A percentile compares a stretch with the other conserved stretches of the same genome.
Evolutionary conservation across 1,140 invertebrate species (phyloP).

Genomic region (Megalopta genalis): DNA sequence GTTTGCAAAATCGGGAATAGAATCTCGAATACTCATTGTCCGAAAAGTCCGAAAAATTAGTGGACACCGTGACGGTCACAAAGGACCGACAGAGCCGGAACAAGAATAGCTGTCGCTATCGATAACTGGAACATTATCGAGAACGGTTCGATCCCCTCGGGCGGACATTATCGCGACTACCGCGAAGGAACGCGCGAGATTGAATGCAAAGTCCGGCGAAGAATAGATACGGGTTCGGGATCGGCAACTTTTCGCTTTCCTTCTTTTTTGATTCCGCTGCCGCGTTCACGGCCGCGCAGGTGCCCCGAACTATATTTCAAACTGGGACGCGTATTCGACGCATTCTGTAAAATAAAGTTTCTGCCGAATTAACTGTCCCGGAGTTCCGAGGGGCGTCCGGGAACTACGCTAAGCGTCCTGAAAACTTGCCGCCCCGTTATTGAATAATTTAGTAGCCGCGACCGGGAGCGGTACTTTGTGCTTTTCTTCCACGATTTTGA

Average conservation of each 20-base stretch:
- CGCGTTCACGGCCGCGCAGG: constrained; percentile 3
- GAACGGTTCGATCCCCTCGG: constrained; percentile 12
- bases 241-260: constrained; percentile 36
- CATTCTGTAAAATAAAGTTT: constrained; percentile 4
- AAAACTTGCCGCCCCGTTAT: constrained; percentile 4
- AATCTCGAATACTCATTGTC: too few species aligned
- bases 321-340: constrained; percentile 8
- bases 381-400: neutral
- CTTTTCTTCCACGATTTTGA: neutral
- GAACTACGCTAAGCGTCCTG: neutral
- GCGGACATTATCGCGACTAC: neutral
- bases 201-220: constrained; percentile 42
- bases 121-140: neutral
- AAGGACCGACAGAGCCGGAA: too few species aligned
- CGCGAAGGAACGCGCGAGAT: constrained; percentile 39
- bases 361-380: neutral
- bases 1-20: too few species aligned
- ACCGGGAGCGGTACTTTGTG: neutral
- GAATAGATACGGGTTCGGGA: constrained; percentile 19
- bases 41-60: too few species aligned
- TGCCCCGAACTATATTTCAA: constrained; percentile 6
- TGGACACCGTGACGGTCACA: too few species aligned
- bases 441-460: constrained; percentile 12
- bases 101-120: too few species aligned
- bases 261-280: constrained; percentile 23